These are phyloP conservation scores for Eilema griseolum DNA, from an alignment of 2,888 invertebrate species.

Conservation along the genomic window DNA sequence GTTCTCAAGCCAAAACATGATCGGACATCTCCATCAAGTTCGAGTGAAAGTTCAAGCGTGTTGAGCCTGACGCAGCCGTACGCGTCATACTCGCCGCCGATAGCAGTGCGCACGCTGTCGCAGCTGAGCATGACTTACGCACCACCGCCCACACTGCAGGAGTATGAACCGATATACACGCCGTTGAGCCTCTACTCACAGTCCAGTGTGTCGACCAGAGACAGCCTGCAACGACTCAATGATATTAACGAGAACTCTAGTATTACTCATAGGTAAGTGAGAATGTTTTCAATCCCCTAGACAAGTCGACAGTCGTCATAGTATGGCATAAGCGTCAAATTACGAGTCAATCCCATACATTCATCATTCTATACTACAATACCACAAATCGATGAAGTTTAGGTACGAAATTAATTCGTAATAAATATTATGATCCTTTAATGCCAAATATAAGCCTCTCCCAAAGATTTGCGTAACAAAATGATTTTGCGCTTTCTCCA, in stretches of 20 bases:
- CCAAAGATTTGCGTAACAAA: conserved; percentile 1
- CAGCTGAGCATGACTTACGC: conserved; percentile 88
- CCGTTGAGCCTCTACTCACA: conserved; percentile 82
- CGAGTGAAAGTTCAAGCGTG: conserved; percentile 88
- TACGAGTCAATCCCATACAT: no score
- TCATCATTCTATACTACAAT: no score
- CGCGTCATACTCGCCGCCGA: conserved; percentile 84
- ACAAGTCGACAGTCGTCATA: neutral
- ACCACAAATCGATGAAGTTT: no score
- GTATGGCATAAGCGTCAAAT: no score
- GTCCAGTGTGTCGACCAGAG: conserved; percentile 80
- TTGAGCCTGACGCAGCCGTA: conserved; percentile 84
- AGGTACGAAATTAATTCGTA: no score
- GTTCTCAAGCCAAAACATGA: conserved; percentile 89
- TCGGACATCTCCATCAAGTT: conserved; percentile 89
- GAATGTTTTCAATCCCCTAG: neutral
- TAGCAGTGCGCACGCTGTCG: conserved; percentile 85
- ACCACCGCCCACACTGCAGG: conserved; percentile 87
- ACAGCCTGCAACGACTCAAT: conserved; percentile 81
- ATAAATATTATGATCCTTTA: no score
- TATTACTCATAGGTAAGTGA: conserved; percentile 78
- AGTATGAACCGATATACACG: conserved; percentile 83
- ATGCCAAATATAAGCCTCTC: neutral
- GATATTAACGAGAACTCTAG: conserved; percentile 76
- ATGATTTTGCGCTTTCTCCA: neutral